phyloP scores from a whole-genome alignment of 2,888 invertebrate genomes.

The Dascillus cervinus region DNA sequence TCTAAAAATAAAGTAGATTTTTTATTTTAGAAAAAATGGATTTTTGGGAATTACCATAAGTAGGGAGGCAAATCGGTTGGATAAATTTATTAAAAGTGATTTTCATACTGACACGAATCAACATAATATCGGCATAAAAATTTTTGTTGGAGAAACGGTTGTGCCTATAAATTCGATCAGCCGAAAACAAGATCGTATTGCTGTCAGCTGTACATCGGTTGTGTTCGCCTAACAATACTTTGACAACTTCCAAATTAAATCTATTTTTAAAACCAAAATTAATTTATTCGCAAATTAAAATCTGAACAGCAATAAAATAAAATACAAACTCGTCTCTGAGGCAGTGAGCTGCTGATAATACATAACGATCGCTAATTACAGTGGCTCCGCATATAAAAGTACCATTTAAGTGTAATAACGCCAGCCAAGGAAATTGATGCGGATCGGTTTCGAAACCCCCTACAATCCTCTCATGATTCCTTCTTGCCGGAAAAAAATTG shows the following conservation, averaged over 20 bases:
- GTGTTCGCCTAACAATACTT: not conserved
- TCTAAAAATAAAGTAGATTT: not conserved
- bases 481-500: constrained; percentile 52
- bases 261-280: too few species aligned
- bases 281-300: too few species aligned
- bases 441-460: constrained; percentile 77
- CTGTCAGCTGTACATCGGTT: not conserved
- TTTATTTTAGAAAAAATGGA: too few species aligned
- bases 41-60: not conserved
- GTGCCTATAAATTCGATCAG: not conserved
- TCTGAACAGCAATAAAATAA: too few species aligned
- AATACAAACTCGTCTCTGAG: constrained; percentile 46
- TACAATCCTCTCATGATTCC: constrained; percentile 68
- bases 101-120: constrained; percentile 68
- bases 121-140: constrained; percentile 48
- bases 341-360: constrained; percentile 82
- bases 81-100: constrained; percentile 68
- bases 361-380: constrained; percentile 73
- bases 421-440: constrained; percentile 84
- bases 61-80: constrained; percentile 62
- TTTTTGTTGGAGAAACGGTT: not conserved
- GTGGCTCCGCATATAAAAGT: constrained; percentile 86
- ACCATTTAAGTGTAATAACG: constrained; percentile 76
- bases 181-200: not conserved
- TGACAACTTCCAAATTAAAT: too few species aligned